A percentile compares a stretch with the other conserved stretches of the same genome.
phyloP scores from a whole-genome alignment of 2,797 vertebrate genomes.

The Gadopsis bispinosus region DNA sequence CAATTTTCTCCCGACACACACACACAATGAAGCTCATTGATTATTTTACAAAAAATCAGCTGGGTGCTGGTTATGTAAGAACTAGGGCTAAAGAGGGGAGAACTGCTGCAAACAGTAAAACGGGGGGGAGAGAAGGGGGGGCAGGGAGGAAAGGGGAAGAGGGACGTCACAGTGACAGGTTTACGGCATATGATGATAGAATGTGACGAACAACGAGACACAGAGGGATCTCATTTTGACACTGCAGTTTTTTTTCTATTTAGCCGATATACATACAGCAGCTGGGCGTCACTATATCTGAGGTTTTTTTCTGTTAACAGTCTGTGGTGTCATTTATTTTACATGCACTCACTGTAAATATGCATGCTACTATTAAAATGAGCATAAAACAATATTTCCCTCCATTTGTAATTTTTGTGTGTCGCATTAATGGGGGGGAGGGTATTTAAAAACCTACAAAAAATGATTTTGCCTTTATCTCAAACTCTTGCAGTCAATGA shows the following conservation, averaged over 20 bases:
- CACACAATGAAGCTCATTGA: slow-evolving; percentile 72
- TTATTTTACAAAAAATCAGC: slow-evolving; percentile 74
- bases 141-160: not conserved
- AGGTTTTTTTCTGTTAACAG: not conserved
- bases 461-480: not conserved
- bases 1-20: slow-evolving; percentile 15
- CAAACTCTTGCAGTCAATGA: not conserved
- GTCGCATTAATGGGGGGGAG: not conserved
- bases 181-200: slow-evolving; percentile 36
- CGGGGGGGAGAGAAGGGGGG: not conserved
- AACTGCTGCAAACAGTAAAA: slow-evolving; percentile 7
- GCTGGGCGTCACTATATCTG: rapidly evolving
- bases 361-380: not conserved
- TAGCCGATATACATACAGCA: not conserved
- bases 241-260: slow-evolving; percentile 4
- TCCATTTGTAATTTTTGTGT: not conserved
- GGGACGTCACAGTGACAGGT: slow-evolving; percentile 35
- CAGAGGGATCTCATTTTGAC: slow-evolving; percentile 10
- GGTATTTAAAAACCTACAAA: not conserved
- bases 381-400: not conserved
- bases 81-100: slow-evolving; percentile 34
- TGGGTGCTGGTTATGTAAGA: slow-evolving; percentile 77
- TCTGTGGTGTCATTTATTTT: not conserved
- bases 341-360: not conserved
- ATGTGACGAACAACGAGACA: slow-evolving; percentile 40